phyloP scores from a whole-genome alignment of 2,113 vertebrate genomes.

The Porphyrio hochstetteri region DNA sequence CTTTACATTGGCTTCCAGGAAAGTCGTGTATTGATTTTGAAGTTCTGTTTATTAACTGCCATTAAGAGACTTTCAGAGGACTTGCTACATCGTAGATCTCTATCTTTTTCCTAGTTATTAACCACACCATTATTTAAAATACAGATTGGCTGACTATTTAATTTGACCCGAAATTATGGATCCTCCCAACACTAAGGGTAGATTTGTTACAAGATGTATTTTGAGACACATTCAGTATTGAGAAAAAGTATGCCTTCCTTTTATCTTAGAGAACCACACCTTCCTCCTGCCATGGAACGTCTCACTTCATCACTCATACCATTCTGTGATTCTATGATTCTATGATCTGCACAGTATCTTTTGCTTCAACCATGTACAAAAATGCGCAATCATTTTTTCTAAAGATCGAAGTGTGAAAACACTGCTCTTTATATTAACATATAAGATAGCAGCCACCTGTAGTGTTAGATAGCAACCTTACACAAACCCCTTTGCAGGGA shows the following conservation, averaged over 20 bases:
- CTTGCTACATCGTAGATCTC: not conserved
- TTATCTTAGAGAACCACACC: not conserved
- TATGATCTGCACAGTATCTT: not conserved
- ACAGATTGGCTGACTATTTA: not conserved
- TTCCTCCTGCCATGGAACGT: not conserved
- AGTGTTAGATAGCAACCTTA: not conserved
- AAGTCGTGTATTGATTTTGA: constrained; percentile 24
- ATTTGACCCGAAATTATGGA: not conserved
- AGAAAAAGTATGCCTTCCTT: not conserved
- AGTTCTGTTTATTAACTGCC: constrained; percentile 21
- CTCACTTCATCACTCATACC: too few relatives aligned
- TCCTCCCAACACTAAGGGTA: not conserved
- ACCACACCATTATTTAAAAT: not conserved
- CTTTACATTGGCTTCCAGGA: constrained; percentile 5
- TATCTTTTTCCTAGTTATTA: constrained; percentile 22
- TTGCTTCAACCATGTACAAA: not conserved
- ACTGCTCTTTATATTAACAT: not conserved
- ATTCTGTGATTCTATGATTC: too few relatives aligned
- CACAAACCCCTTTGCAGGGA: not conserved
- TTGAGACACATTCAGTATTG: not conserved
- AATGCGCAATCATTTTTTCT: not conserved
- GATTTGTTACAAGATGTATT: not conserved
- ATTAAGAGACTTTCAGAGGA: constrained; percentile 23
- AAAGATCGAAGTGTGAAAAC: not conserved
- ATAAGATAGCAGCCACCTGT: not conserved